A percentile compares a stretch with the other conserved stretches of the same genome.
These are phyloP conservation scores for Lutjanus argentimaculatus DNA, from an alignment of 2,797 vertebrate genomes.

Conservation along the genomic window DNA sequence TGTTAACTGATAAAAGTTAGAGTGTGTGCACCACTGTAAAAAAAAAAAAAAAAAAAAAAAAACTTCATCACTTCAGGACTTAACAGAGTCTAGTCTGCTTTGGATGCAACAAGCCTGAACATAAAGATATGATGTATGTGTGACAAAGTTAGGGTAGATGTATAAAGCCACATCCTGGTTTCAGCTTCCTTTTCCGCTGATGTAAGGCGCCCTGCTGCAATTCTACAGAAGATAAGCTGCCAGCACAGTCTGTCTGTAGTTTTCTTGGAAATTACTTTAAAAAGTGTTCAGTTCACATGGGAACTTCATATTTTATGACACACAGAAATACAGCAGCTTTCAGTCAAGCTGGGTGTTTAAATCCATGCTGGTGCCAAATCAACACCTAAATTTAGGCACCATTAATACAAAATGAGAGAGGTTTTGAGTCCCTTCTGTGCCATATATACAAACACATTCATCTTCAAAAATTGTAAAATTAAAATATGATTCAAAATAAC, in stretches of 20 bases:
- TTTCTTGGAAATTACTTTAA: constrained; percentile 29
- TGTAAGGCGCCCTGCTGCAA: constrained; percentile 42
- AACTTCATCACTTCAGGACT: too few relatives aligned
- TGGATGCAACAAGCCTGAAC: constrained; percentile 14
- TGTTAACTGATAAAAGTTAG: not conserved
- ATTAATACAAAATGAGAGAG: not conserved
- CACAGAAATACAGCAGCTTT: not conserved
- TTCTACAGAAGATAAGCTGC: constrained; percentile 65
- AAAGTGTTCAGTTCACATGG: not conserved
- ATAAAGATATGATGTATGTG: constrained; percentile 24
- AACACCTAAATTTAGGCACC: not conserved
- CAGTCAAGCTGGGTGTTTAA: not conserved
- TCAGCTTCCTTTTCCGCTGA: constrained; percentile 75
- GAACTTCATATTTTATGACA: not conserved
- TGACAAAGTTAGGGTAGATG: constrained; percentile 12
- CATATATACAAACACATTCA: not conserved
- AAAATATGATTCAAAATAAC: not conserved
- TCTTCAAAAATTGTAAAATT: not conserved
- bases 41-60: too few relatives aligned
- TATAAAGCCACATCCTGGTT: constrained; percentile 86
- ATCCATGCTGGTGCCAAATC: not conserved
- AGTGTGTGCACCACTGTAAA: not conserved
- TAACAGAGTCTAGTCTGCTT: not conserved
- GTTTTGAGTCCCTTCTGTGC: not conserved
- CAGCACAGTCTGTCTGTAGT: not conserved